These are phyloP conservation scores for Pyrocoelia pectoralis DNA, from an alignment of 2,888 invertebrate genomes.

Conservation along the genomic window DNA sequence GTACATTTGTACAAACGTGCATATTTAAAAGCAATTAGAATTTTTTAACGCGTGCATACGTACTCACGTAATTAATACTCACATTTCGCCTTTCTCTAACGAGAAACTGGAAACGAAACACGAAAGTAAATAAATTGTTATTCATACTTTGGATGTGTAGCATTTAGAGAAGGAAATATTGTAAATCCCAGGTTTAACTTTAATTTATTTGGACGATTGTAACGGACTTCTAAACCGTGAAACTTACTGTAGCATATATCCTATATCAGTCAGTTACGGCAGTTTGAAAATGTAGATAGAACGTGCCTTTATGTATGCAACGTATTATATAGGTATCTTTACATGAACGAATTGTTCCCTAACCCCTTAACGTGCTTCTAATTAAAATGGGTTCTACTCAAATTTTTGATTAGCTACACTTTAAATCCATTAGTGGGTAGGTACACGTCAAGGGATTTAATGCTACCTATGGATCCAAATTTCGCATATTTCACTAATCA, in stretches of 20 bases:
- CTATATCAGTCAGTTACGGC: slow-evolving; percentile 32
- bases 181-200: slow-evolving; percentile 4
- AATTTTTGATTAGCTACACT: neutral
- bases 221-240: slow-evolving; percentile 37
- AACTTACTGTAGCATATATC: slow-evolving; percentile 41
- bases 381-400: neutral
- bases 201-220: slow-evolving; percentile 22
- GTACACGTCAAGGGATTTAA: neutral
- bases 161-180: slow-evolving; percentile 5
- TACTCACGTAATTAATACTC: too few species aligned
- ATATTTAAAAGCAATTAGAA: too few species aligned
- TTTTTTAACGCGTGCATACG: too few species aligned
- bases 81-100: too few species aligned
- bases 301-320: slow-evolving; percentile 19
- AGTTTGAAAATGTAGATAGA: slow-evolving; percentile 13
- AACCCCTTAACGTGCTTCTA: too few species aligned
- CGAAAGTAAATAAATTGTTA: too few species aligned
- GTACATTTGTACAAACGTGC: too few species aligned
- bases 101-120: too few species aligned
- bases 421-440: neutral
- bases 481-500: neutral
- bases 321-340: slow-evolving; percentile 1
- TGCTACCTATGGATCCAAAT: neutral
- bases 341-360: slow-evolving; percentile 1
- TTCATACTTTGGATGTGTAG: neutral